phyloP scores from a whole-genome alignment of 2,888 invertebrate species.

The Morpho deidamia region DNA sequence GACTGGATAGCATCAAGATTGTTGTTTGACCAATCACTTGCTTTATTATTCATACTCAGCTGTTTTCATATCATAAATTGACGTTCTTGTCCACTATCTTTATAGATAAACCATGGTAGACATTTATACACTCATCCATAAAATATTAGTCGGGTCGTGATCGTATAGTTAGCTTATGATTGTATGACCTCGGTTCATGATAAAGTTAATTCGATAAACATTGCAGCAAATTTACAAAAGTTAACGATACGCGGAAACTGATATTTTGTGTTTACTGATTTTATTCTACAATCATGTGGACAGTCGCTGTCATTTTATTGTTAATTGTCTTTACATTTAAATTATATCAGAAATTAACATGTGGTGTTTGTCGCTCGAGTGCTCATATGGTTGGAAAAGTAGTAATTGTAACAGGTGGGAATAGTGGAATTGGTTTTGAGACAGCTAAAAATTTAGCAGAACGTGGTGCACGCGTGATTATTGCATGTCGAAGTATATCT shows the following conservation, averaged over 20 bases:
- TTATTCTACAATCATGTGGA: slow-evolving; percentile 18
- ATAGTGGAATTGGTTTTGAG: slow-evolving; percentile 73
- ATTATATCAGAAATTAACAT: slow-evolving; percentile 61
- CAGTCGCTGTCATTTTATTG: slow-evolving; percentile 19
- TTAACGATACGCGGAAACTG: neutral
- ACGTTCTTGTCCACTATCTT: slow-evolving; percentile 7
- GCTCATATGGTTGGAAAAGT: slow-evolving; percentile 70
- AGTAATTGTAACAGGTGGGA: slow-evolving; percentile 65
- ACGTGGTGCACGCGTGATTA: slow-evolving; percentile 70
- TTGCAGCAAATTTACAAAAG: neutral
- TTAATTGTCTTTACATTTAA: slow-evolving; percentile 42
- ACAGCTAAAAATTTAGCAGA: slow-evolving; percentile 71
- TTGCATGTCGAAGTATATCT: slow-evolving; percentile 67
- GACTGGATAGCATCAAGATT: slow-evolving; percentile 39
- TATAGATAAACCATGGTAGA: slow-evolving; percentile 12
- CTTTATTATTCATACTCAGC: slow-evolving; percentile 24
- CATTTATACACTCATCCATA: neutral
- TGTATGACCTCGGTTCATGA: slow-evolving; percentile 1
- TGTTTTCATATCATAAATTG: slow-evolving; percentile 2
- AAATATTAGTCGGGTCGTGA: neutral
- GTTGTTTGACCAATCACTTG: slow-evolving; percentile 42
- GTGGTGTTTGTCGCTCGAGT: slow-evolving; percentile 59
- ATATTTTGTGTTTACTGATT: slow-evolving; percentile 1
- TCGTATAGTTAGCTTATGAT: neutral
- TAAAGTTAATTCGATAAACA: slow-evolving; percentile 1